phyloP scores from a whole-genome alignment of 1,140 invertebrate genomes.

The Coptotermes formosanus region DNA sequence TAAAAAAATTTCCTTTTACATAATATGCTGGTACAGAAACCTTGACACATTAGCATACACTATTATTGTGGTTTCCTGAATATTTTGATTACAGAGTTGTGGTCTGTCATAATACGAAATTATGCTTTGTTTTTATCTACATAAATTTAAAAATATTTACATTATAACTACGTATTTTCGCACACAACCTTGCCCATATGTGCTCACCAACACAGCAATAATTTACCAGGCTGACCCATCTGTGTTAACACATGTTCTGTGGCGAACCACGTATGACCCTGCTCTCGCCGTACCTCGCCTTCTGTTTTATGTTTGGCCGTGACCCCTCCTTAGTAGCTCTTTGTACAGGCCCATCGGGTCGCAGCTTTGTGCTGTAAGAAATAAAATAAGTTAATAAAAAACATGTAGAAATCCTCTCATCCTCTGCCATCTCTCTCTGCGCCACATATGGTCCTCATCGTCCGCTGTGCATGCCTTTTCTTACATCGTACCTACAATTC shows the following conservation, averaged over 20 bases:
- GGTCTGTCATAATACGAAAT: neutral
- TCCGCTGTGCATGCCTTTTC: neutral
- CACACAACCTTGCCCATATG: neutral
- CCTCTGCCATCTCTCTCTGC: neutral
- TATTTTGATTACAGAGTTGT: neutral
- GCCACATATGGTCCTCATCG: neutral
- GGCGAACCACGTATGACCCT: neutral
- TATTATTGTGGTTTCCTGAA: neutral
- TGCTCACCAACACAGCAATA: neutral
- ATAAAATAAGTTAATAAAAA: neutral
- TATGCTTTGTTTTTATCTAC: neutral
- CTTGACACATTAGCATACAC: neutral
- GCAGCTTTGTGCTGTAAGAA: neutral
- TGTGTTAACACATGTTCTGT: neutral
- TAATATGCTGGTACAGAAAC: neutral
- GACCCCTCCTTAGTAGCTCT: neutral
- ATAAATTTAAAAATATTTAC: neutral
- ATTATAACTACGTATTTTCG: neutral
- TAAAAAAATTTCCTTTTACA: neutral
- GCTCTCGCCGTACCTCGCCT: neutral
- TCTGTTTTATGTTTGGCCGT: constrained; percentile 10
- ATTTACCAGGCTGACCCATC: neutral
- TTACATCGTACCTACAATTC: neutral
- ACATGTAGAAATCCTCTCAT: neutral
- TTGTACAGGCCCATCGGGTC: neutral